Evolutionary conservation across 2,888 invertebrate genomes (phyloP).

Genomic region (Liopterus haemorrhoidalis): DNA sequence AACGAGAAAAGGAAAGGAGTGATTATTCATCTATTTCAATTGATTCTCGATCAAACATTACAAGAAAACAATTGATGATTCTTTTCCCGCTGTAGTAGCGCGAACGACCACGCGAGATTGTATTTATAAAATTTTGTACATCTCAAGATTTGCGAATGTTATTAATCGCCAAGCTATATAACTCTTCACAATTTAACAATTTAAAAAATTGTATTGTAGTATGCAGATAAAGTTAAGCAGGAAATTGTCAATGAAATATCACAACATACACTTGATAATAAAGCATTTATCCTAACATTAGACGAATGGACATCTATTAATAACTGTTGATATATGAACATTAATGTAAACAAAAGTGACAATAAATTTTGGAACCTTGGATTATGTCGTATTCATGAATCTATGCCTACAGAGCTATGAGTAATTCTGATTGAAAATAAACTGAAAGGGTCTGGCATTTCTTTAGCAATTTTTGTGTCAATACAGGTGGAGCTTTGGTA

Average conservation of each 20-base stretch:
- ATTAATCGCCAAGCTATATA: background rate
- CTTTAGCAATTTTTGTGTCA: constrained; percentile 31
- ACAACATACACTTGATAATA: too few species aligned
- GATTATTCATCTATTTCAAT: too few species aligned
- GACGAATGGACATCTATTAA: constrained; percentile 25
- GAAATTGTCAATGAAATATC: too few species aligned
- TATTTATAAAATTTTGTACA: constrained; percentile 24
- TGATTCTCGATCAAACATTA: too few species aligned
- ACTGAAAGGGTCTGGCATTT: constrained; percentile 27
- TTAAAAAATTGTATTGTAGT: constrained; percentile 29
- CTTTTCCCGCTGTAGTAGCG: too few species aligned
- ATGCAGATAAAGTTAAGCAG: too few species aligned
- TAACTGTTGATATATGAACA: constrained; percentile 23
- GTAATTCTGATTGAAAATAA: constrained; percentile 28
- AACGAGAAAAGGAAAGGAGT: too few species aligned
- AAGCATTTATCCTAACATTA: too few species aligned
- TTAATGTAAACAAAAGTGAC: constrained; percentile 4
- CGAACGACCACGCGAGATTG: constrained; percentile 29
- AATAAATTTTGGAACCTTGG: constrained; percentile 28
- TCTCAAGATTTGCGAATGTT: constrained; percentile 11
- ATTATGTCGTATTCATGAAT: constrained; percentile 29
- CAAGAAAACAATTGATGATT: too few species aligned
- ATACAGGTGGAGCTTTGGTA: constrained; percentile 35
- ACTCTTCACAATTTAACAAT: constrained; percentile 22
- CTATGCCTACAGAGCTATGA: constrained; percentile 30